Evolutionary conservation across 2,888 invertebrate species (phyloP).

Genomic region (Criorhina ranunculi): DNA sequence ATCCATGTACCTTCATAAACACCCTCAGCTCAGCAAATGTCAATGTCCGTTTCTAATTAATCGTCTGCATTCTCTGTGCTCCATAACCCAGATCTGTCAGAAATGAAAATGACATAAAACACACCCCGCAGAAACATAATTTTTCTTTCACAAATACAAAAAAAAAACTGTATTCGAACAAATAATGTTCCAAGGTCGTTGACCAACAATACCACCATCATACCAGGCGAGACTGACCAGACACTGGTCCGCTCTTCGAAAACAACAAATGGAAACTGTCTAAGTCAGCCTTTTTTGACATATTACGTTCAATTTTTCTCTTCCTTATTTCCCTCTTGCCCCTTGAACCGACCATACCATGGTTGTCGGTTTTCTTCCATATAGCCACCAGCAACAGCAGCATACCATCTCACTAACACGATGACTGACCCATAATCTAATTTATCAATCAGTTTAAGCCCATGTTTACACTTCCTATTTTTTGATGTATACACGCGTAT

Average conservation of each 20-base stretch:
- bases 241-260: conserved; percentile 56
- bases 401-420: conserved; percentile 55
- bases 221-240: conserved; percentile 66
- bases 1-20: neutral
- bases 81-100: conserved; percentile 74
- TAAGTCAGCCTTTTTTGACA: conserved; percentile 76
- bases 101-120: conserved; percentile 72
- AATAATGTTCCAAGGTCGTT: conserved; percentile 73
- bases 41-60: conserved; percentile 61
- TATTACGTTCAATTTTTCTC: conserved; percentile 74
- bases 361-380: conserved; percentile 52
- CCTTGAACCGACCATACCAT: conserved; percentile 14
- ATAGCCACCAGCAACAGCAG: conserved; percentile 58
- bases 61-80: conserved; percentile 49
- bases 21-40: conserved; percentile 48
- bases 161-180: conserved; percentile 38
- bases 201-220: conserved; percentile 66
- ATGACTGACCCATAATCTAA: conserved; percentile 75
- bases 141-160: conserved; percentile 50
- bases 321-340: conserved; percentile 57
- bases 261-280: conserved; percentile 76
- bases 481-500: conserved; percentile 27
- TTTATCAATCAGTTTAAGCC: conserved; percentile 77
- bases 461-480: conserved; percentile 76
- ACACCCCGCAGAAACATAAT: conserved; percentile 65